Percentiles rank a stretch among this genome's conserved stretches.
Evolutionary conservation across 1,140 invertebrate species (phyloP).

Genomic region (Tetramorium parvispinum): DNA sequence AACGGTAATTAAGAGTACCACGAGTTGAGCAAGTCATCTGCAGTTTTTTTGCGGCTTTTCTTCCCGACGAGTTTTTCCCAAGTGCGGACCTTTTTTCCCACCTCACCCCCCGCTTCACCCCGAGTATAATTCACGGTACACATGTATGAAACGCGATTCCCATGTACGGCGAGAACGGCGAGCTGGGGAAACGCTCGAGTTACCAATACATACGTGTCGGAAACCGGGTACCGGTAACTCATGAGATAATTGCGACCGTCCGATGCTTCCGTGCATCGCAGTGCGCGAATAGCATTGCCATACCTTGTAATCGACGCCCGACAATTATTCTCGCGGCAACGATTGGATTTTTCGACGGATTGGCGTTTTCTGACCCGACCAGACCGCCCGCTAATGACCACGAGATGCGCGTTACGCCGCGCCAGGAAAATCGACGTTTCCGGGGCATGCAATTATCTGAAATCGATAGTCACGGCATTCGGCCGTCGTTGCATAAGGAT

Average conservation of each 20-base stretch:
- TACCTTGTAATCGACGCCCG: conserved; percentile 18
- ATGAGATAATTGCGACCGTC: conserved; percentile 40
- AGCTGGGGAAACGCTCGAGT: conserved; percentile 26
- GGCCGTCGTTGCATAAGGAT: background rate
- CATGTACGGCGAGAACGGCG: conserved; percentile 20
- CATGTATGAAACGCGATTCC: conserved; percentile 16
- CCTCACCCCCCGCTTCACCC: background rate
- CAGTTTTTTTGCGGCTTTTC: conserved; percentile 17
- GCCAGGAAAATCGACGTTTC: background rate
- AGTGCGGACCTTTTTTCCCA: background rate
- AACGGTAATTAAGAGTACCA: conserved; percentile 28
- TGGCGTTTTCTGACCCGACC: background rate
- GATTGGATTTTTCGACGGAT: conserved; percentile 27
- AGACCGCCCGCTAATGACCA: conserved; percentile 5
- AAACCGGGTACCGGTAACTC: conserved; percentile 14
- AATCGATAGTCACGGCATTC: background rate
- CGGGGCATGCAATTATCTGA: conserved; percentile 6
- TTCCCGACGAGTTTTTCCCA: conserved; percentile 20
- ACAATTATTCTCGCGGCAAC: conserved; percentile 34
- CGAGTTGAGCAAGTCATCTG: background rate
- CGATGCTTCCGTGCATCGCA: conserved; percentile 27
- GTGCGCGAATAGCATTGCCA: conserved; percentile 31
- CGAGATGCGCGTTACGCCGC: background rate
- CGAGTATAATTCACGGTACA: background rate
- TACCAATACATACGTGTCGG: conserved; percentile 5